phyloP scores from a whole-genome alignment of 2,113 vertebrate genomes.

The Entomyzon cyanotis region DNA sequence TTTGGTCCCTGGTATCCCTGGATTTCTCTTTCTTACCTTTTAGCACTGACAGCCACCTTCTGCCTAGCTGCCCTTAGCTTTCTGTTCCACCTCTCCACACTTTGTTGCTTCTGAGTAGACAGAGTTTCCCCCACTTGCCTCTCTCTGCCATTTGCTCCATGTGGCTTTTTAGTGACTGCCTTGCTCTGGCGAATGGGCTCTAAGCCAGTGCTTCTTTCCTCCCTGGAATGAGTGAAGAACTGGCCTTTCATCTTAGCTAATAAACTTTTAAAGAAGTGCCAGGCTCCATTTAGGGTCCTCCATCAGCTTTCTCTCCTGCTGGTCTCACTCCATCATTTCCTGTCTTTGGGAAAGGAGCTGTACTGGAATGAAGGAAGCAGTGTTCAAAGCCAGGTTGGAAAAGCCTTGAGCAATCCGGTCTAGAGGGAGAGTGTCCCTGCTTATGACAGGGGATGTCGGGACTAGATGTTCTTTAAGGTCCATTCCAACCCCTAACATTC shows the following conservation, averaged over 20 bases:
- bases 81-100: not conserved
- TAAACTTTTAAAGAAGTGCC: not conserved
- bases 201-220: not conserved
- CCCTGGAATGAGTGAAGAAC: not conserved
- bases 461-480: not conserved
- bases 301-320: not conserved
- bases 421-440: not conserved
- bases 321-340: not conserved
- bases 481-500: not conserved
- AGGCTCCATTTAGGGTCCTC: not conserved
- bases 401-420: not conserved
- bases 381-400: not conserved
- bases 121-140: not conserved
- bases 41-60: not conserved
- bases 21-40: not conserved
- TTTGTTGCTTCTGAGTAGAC: not conserved
- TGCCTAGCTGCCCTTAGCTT: too few relatives aligned
- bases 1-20: not conserved
- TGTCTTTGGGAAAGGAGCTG: not conserved
- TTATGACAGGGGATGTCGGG: not conserved
- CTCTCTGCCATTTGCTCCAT: not conserved
- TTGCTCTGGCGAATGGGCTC: not conserved
- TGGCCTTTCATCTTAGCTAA: not conserved
- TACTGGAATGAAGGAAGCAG: accelerated
- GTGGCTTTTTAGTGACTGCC: not conserved